Evolutionary conservation across 2,888 invertebrate species (phyloP).

Genomic region (Monoplex corrugatus): DNA sequence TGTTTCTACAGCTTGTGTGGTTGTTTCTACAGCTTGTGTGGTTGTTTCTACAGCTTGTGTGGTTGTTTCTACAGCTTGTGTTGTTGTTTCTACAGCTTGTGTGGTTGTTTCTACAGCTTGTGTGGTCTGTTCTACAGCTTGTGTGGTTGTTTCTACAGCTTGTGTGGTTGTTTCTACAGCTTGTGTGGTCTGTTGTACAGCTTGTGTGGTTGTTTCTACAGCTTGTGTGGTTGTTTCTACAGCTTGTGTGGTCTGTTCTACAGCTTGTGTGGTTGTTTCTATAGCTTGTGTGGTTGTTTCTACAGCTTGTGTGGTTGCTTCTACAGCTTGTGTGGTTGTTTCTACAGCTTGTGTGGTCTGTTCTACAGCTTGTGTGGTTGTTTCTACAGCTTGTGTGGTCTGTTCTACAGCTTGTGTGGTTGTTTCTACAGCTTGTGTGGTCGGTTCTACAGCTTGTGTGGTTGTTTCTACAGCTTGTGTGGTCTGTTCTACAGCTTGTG

Average conservation of each 20-base stretch:
- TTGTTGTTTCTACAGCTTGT: background rate
- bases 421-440: background rate
- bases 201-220: too few species aligned
- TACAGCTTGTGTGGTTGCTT: background rate
- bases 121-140: background rate
- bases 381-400: background rate
- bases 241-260: background rate
- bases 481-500: background rate
- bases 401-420: background rate
- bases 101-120: background rate
- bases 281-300: background rate
- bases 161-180: background rate
- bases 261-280: background rate
- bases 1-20: background rate
- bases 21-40: background rate
- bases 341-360: background rate
- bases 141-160: background rate
- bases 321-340: background rate
- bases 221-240: background rate
- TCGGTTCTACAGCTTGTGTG: background rate
- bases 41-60: background rate
- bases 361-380: background rate
- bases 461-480: background rate
- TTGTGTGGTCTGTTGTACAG: background rate
- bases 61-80: background rate